Percentiles rank a stretch among this genome's conserved stretches.
Conservation (phyloP, 2,797 vertebrate genomes). For the Malacoctenus gilli region DNA sequence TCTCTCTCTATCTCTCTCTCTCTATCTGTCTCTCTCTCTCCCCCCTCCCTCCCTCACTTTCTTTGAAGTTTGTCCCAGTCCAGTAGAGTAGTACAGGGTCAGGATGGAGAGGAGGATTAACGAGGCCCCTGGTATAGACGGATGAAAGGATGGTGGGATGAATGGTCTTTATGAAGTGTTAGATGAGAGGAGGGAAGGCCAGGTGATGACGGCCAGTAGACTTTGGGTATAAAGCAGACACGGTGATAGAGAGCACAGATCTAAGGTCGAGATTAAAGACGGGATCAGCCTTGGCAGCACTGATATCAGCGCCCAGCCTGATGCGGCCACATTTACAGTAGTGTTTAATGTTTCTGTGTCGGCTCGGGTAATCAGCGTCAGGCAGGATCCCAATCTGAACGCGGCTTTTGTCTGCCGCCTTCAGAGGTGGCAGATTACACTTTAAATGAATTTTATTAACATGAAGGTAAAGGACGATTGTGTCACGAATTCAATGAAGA, state of each 20-base stretch:
- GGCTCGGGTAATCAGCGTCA: not conserved
- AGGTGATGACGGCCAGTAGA: constrained; percentile 71
- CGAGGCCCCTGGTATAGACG: constrained; percentile 71
- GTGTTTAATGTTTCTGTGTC: constrained; percentile 34
- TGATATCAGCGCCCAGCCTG: constrained; percentile 32
- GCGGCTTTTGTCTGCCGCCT: not conserved
- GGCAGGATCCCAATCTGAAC: not conserved
- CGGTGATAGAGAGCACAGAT: constrained; percentile 57
- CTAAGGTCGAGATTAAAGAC: constrained; percentile 69
- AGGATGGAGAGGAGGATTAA: constrained; percentile 77
- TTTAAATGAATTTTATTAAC: not conserved
- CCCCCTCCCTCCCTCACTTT: constrained; percentile 15
- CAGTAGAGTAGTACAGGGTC: constrained; percentile 72
- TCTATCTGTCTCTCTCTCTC: constrained; percentile 3
- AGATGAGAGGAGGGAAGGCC: constrained; percentile 68
- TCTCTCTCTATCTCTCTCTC: not conserved
- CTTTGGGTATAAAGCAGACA: constrained; percentile 62
- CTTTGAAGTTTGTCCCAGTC: constrained; percentile 81
- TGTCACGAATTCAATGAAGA: not conserved
- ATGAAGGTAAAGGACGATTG: not conserved
- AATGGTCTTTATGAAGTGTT: constrained; percentile 80
- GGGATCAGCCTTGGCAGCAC: constrained; percentile 45
- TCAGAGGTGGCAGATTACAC: not conserved
- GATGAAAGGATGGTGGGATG: constrained; percentile 79
- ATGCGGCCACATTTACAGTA: constrained; percentile 26